phyloP scores from a whole-genome alignment of 1,140 invertebrate species.

The Homarus americanus region DNA sequence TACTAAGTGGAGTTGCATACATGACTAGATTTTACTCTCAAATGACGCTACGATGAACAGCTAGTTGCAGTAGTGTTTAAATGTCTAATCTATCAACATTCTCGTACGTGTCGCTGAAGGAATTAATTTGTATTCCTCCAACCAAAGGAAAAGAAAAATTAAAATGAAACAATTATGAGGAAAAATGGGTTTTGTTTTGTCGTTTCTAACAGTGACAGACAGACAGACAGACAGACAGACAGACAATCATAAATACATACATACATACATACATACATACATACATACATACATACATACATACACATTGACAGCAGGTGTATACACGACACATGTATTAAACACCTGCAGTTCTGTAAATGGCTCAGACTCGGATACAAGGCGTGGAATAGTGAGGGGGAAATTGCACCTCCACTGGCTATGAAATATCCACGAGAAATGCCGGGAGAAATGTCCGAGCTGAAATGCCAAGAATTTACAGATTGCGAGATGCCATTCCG shows the following conservation, averaged over 20 bases:
- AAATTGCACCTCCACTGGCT: not conserved
- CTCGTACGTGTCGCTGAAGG: too few relatives aligned
- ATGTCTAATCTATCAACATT: too few relatives aligned
- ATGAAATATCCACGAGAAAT: not conserved
- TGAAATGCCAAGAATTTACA: conserved; percentile 8
- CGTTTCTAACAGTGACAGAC: not conserved
- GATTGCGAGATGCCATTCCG: conserved; percentile 11
- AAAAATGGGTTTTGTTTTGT: not conserved
- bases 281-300: not conserved
- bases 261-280: not conserved
- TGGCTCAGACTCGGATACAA: not conserved
- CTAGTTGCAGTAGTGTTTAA: too few relatives aligned
- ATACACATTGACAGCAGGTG: not conserved
- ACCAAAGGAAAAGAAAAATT: too few relatives aligned
- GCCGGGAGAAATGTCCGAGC: not conserved
- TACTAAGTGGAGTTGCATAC: too few relatives aligned
- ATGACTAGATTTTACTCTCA: too few relatives aligned
- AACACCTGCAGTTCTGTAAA: too few relatives aligned
- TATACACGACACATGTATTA: not conserved
- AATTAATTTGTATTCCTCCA: too few relatives aligned
- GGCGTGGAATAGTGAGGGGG: not conserved
- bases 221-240: not conserved
- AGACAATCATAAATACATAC: not conserved
- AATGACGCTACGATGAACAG: too few relatives aligned
- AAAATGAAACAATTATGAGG: too few relatives aligned